Conservation (phyloP, 1,140 invertebrate species). For the Lepidurus packardi region DNA sequence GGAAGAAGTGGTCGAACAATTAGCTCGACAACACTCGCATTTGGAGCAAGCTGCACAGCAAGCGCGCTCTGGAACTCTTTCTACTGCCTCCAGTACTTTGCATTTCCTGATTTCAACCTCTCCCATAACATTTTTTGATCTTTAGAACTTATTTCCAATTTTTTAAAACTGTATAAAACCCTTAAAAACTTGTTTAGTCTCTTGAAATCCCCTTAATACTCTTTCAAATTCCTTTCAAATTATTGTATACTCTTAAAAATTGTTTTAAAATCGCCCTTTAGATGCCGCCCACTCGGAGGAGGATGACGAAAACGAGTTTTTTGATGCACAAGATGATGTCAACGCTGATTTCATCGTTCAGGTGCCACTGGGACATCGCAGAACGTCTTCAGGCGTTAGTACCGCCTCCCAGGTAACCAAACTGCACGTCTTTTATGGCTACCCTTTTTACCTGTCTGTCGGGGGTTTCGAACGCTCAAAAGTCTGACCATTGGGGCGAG, state of each 20-base stretch:
- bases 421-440: neutral
- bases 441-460: neutral
- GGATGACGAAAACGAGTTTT: conserved; percentile 88
- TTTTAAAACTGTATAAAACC: too few relatives aligned
- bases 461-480: neutral
- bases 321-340: conserved; percentile 70
- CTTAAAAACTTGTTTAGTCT: too few relatives aligned
- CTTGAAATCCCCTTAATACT: too few relatives aligned
- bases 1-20: conserved; percentile 94
- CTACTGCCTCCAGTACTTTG: neutral
- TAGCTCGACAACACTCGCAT: conserved; percentile 91
- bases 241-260: too few relatives aligned
- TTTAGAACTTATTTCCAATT: neutral
- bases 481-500: too few relatives aligned
- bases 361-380: conserved; percentile 43
- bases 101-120: neutral
- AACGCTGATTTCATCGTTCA: conserved; percentile 48
- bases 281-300: conserved; percentile 60
- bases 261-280: neutral
- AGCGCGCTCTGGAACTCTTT: conserved; percentile 10
- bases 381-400: conserved; percentile 41
- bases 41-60: conserved; percentile 69
- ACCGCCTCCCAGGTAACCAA: conserved; percentile 42
- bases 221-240: too few relatives aligned
- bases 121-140: neutral